phyloP scores from a whole-genome alignment of 2,113 vertebrate genomes.

The Pionites leucogaster region DNA sequence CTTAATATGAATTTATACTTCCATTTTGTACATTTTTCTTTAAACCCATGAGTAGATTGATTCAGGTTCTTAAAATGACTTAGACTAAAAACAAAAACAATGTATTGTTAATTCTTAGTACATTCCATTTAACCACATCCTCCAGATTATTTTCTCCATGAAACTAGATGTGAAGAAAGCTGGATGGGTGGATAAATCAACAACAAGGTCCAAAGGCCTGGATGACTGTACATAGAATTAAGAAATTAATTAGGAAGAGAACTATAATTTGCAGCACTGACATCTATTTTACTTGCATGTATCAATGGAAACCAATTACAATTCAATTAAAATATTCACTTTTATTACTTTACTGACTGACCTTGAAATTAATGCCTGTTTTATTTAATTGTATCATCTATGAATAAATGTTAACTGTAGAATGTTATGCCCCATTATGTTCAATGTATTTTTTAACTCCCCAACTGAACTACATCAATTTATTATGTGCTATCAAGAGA shows the following conservation, averaged over 20 bases:
- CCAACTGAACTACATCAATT: conserved; percentile 70
- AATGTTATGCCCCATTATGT: conserved; percentile 81
- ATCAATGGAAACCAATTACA: conserved; percentile 80
- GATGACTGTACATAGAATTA: conserved; percentile 68
- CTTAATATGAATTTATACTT: not conserved
- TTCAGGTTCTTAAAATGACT: not conserved
- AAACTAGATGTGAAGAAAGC: conserved; percentile 30
- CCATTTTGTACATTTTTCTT: not conserved
- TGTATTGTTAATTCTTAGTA: not conserved
- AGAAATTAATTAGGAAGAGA: conserved; percentile 79
- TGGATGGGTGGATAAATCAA: conserved; percentile 75
- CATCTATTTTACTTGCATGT: conserved; percentile 79
- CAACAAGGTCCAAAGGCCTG: conserved; percentile 64
- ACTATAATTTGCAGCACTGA: conserved; percentile 75
- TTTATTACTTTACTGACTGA: conserved; percentile 82
- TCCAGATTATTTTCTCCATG: not conserved
- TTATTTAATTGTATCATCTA: conserved; percentile 82
- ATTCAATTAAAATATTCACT: conserved; percentile 83
- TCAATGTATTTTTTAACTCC: conserved; percentile 74
- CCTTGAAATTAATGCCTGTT: conserved; percentile 81
- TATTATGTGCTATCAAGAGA: conserved; percentile 64
- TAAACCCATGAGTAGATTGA: not conserved
- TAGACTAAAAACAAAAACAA: not conserved
- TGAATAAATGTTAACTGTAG: conserved; percentile 81
- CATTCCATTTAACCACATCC: conserved; percentile 32